Base-by-base conservation (phyloP, 2,888 invertebrate species). In the Dioctria rufipes region DNA sequence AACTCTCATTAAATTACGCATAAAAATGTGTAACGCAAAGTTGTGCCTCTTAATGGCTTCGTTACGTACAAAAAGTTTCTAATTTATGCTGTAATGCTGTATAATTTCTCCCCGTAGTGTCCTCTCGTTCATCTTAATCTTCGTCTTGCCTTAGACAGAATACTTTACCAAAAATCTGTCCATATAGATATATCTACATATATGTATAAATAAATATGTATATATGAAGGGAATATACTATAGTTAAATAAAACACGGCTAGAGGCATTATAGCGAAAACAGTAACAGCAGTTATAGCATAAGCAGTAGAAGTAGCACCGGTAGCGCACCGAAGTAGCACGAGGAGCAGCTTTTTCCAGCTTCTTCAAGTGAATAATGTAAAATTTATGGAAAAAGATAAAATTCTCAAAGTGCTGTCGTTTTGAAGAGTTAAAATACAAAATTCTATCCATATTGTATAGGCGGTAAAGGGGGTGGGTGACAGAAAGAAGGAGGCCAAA, bases 1-100 rank as follows among this genome's bases (percentile, higher is more conserved):
- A 80, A 46, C 77, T 81, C 75, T 81, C 81, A 81, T 81, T 81
- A 80, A 81, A 80, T 81, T 81, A 81, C 75, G 80, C 81, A 69
- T 81, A 80, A 73, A 80, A 71, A 71, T 73, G 71, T 71, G 71
- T 71, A 69, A 61, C 46, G 63, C 51, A 71, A 71, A 80, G 77
- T 77, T 77, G 77, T 80, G 69, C 69, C 71, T 60, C 80, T 80
- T 80, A 80, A 80, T 67, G 80, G 69, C 69, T 69, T 80, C 80
- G 71, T 80, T 61, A 69, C 49, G 61, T 71, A 69, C 80, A 25
- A 37, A 71, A 80, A 80, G 80, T 80, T 80, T 80, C 66, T 80
- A 80, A 80, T 80, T 80, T 80, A 80, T 80, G 69, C 80, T 39
- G 43, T 54, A 66, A 78, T 78, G 66, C 42, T 58, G 67, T 78